These are phyloP conservation scores for Entelurus aequoreus DNA, from an alignment of 2,113 vertebrate species.

Conservation along the genomic window DNA sequence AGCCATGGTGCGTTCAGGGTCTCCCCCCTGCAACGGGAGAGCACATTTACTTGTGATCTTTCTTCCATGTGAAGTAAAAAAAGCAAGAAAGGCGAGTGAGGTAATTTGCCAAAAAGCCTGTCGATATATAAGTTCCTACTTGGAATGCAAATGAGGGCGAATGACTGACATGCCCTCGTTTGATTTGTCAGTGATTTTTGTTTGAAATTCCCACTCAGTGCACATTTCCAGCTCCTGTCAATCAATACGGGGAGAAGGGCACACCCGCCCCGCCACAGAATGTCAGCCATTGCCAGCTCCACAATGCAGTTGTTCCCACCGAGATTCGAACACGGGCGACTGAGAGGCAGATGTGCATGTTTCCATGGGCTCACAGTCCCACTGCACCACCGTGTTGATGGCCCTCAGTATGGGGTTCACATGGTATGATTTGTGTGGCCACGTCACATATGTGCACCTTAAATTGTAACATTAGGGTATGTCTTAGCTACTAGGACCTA, in stretches of 20 bases:
- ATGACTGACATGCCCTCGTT: slow-evolving; percentile 59
- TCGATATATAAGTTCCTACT: slow-evolving; percentile 34
- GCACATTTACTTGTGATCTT: slow-evolving; percentile 6
- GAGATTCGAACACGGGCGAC: too few species aligned
- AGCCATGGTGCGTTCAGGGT: not conserved
- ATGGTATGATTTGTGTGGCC: too few species aligned
- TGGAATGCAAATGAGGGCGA: slow-evolving; percentile 50
- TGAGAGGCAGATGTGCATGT: too few species aligned
- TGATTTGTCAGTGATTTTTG: slow-evolving; percentile 43
- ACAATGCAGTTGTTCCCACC: slow-evolving; percentile 6
- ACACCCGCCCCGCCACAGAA: slow-evolving; percentile 43
- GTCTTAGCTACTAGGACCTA: not conserved
- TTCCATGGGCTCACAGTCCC: too few species aligned
- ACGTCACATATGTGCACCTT: too few species aligned
- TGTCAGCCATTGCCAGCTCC: slow-evolving; percentile 42
- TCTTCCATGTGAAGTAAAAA: too few species aligned
- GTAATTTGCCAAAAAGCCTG: slow-evolving; percentile 37
- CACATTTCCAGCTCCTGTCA: slow-evolving; percentile 44
- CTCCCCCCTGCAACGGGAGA: not conserved
- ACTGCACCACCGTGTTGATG: too few species aligned
- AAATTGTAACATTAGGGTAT: too few species aligned
- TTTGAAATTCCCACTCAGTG: slow-evolving; percentile 26
- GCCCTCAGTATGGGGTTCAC: too few species aligned
- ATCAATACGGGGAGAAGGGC: slow-evolving; percentile 48
- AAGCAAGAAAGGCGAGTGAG: slow-evolving; percentile 6